These are phyloP conservation scores for Macrosiphum euphorbiae DNA, from an alignment of 2,888 invertebrate genomes.

Conservation along the genomic window DNA sequence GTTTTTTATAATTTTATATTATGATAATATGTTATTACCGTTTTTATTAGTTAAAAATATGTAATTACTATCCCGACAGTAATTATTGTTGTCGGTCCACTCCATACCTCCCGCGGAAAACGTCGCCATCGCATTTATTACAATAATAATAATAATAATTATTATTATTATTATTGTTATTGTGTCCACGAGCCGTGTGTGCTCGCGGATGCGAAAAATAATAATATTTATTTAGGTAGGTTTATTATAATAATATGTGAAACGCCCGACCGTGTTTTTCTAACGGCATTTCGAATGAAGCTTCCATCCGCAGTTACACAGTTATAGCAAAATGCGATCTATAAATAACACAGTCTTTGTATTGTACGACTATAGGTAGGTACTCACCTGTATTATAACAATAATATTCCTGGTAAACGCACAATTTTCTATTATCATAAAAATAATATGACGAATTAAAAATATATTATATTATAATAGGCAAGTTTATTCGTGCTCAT, in stretches of 20 bases:
- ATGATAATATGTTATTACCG: conserved; percentile 20
- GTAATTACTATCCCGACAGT: conserved; percentile 33
- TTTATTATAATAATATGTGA: not conserved
- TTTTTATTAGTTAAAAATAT: conserved; percentile 48
- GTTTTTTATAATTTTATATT: conserved; percentile 16
- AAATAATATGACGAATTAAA: not conserved
- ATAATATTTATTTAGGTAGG: not conserved
- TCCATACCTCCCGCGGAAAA: not conserved
- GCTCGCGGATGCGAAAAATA: not conserved
- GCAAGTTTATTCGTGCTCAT: not conserved
- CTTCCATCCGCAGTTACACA: not conserved
- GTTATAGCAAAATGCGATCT: not conserved
- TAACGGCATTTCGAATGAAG: not conserved
- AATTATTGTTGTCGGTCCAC: conserved; percentile 1
- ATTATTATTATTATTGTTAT: not conserved
- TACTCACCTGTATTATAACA: not conserved
- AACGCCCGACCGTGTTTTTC: not conserved
- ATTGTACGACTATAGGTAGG: not conserved
- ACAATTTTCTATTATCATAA: not conserved
- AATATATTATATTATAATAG: not conserved
- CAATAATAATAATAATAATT: not conserved
- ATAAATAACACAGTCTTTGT: not conserved
- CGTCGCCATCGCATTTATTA: not conserved
- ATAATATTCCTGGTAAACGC: not conserved
- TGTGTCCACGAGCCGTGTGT: not conserved